Evolutionary conservation across 2,113 vertebrate genomes (phyloP), one percentile per base, ranked within the genome.

Genomic region (Galbula dea): DNA sequence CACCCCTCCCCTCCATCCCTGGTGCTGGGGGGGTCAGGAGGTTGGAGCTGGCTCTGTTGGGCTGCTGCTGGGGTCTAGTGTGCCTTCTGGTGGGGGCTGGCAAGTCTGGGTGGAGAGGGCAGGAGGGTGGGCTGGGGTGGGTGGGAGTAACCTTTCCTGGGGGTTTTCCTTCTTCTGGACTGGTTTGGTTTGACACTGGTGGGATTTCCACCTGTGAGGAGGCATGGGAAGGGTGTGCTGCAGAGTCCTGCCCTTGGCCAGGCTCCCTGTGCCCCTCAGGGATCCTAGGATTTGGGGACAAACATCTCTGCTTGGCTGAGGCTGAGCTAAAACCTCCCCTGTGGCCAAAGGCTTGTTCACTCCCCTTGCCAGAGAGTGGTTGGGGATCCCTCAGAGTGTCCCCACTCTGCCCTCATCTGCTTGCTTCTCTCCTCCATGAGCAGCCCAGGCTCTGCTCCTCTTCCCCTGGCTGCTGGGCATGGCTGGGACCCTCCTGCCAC

Each of bases 381-480:
- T n/a, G n/a, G n/a, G n/a, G n/a, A n/a, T n/a, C n/a, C n/a, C n/a
- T n/a, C n/a, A n/a, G n/a, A n/a, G n/a, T n/a, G n/a, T n/a, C n/a
- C n/a, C n/a, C n/a, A n/a, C n/a, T n/a, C 32, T 51, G 51, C 30
- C 9, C 37, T 6, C 21, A 45, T 8, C 52, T 2, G 0, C 59
- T 32, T 0, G 0, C 39, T 18, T 41, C 45, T 23, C 13, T 41
- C 30, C 19, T 32, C 46, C 3, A 0, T 10, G 37, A 17, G n/a
- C n/a, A n/a, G n/a, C n/a, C 81, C 4, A 0, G 3, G 39, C 4
- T 41, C 27, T 76, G 4, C 46, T 69, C 51, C 1, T 27, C 46
- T n/a, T 36, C 36, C 51, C 20, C 20, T 1, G 1, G 1, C 6
- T 1, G 10, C 37, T 3, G 71, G 59, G 2, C 8, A 3, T 4